Evolutionary conservation across 2,888 invertebrate genomes (phyloP).

Genomic region (Abscondita cerata): DNA sequence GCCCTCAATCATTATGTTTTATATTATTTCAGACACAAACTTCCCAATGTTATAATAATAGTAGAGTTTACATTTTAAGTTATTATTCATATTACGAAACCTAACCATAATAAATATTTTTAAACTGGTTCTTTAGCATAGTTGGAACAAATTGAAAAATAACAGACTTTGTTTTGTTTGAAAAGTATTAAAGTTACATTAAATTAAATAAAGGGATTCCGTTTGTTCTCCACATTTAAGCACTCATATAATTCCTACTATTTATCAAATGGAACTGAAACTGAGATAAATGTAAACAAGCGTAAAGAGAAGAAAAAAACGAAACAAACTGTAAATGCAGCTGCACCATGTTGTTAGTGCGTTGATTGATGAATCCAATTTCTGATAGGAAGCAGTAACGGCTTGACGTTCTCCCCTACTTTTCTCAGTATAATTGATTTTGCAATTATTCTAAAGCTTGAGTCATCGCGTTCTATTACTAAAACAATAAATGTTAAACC

Average conservation of each 20-base stretch:
- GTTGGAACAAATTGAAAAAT: no score
- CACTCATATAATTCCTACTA: neutral
- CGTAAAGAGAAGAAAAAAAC: neutral
- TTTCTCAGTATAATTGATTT: constrained; percentile 6
- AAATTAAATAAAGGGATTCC: neutral
- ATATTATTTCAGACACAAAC: no score
- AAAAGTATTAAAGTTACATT: no score
- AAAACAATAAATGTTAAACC: constrained; percentile 9
- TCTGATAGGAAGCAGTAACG: neutral
- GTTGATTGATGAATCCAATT: constrained; percentile 9
- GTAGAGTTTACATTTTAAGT: no score
- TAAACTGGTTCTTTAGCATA: no score
- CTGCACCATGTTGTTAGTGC: constrained; percentile 9
- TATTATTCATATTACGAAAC: no score
- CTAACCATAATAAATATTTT: no score
- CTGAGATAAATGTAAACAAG: neutral
- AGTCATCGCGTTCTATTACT: constrained; percentile 5
- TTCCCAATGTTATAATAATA: no score
- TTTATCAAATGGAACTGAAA: constrained; percentile 5
- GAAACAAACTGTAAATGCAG: constrained; percentile 1
- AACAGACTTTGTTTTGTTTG: no score
- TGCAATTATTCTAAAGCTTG: constrained; percentile 8
- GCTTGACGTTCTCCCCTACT: constrained; percentile 1
- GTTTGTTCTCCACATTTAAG: neutral
- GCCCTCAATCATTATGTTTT: no score